These are phyloP conservation scores for Marmota monax DNA, from an alignment of 2,113 vertebrate genomes.

Conservation along the genomic window DNA sequence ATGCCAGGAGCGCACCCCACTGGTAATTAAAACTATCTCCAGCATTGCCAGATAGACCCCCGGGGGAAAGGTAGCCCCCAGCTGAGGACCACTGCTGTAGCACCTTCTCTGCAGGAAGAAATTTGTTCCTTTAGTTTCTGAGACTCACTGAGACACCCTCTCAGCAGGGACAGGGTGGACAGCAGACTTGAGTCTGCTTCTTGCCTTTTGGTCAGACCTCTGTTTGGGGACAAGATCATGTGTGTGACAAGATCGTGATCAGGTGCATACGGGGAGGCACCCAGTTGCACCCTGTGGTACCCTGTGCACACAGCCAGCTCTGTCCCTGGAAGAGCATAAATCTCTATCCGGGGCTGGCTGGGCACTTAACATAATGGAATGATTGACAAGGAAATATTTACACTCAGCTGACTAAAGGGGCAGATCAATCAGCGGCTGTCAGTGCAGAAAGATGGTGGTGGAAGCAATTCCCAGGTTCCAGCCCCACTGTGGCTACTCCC, in stretches of 20 bases:
- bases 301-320: neutral
- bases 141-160: neutral
- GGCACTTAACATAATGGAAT: slow-evolving; percentile 83
- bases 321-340: slow-evolving; percentile 32
- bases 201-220: neutral
- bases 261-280: neutral
- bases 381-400: slow-evolving; percentile 81
- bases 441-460: neutral
- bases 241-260: neutral
- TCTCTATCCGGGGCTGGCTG: slow-evolving; percentile 39
- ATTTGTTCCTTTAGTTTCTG: neutral
- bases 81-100: neutral
- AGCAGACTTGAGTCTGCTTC: neutral
- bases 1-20: neutral
- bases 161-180: neutral
- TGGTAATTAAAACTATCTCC: neutral
- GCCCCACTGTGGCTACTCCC: neutral
- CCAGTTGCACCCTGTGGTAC: neutral
- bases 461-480: neutral
- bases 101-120: neutral
- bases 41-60: neutral
- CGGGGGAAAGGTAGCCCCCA: neutral
- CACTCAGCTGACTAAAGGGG: slow-evolving; percentile 46
- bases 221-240: neutral
- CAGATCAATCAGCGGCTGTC: slow-evolving; percentile 73